Base-by-base conservation (phyloP, 2,113 vertebrate genomes). In the Pongo abelii region DNA sequence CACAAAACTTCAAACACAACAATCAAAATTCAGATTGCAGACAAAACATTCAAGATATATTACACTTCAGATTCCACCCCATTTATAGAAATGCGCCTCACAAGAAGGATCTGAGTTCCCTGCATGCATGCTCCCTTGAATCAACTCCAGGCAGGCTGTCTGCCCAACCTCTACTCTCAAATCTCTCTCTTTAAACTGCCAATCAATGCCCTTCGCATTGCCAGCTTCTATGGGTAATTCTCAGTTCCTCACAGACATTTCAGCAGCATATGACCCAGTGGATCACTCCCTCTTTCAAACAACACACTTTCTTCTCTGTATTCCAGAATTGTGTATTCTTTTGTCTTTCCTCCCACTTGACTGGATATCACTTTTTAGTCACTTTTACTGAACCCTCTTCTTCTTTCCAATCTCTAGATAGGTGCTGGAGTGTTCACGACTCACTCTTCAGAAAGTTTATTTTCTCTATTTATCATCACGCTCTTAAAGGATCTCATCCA, bases 1-100 rank as follows among this genome's bases (percentile, higher is more conserved):
- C 81, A 64, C 18, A 85, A 89, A 94, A 92, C n/a, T 69, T 79
- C 32, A 77, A 90, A 77, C 25, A 43, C 85, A 91, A 85, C 69
- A 92, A 67, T 48, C 50, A 84, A 94, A 84, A 61, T 89, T 93
- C 16, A 40, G 18, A 46, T 30, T 61, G 8, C 59, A 11, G 10
- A 74, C 8, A 80, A 86, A 93, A 84, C 12, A 84, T 20, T 70
- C 55, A 43, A 30, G 50, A 23, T 20, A 14, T 4, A 52, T 0
- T 86, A 8, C 4, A 72, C n/a, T 89, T 57, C n/a, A 30, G 57
- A 84, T 72, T 70, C n/a, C 8, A 69, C 8, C 74, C 64, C 46
- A 69, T 80, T 67, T 77, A 74, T 0, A 57, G 55, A 80, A 72
- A 23, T 4, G 8, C 13, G 79, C 25, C 30, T 87, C 61, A 23